A percentile compares a stretch with the other conserved stretches of the same genome.
Evolutionary conservation across 2,888 invertebrate species (phyloP).

Genomic region (Xestia rhomboidea): DNA sequence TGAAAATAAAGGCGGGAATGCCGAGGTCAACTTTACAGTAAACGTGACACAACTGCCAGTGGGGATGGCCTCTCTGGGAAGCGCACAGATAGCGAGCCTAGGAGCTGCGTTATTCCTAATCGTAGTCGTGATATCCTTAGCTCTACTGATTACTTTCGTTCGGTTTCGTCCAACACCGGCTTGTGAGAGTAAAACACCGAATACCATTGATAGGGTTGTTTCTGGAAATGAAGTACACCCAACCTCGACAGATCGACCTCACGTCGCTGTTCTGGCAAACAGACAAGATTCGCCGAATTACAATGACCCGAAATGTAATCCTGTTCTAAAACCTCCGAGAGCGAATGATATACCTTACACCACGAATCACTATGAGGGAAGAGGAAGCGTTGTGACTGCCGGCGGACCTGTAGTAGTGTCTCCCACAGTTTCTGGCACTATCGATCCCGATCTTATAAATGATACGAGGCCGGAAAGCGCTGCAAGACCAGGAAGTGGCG

Average conservation of each 20-base stretch:
- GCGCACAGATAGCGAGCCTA: slow-evolving; percentile 96
- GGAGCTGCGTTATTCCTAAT: slow-evolving; percentile 95
- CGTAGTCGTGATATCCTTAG: slow-evolving; percentile 93
- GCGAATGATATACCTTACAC: slow-evolving; percentile 93
- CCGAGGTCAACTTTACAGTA: slow-evolving; percentile 97
- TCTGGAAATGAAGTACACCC: slow-evolving; percentile 90
- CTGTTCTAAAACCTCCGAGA: slow-evolving; percentile 93
- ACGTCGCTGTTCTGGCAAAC: slow-evolving; percentile 91
- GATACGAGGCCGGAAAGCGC: slow-evolving; percentile 93
- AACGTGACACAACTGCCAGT: slow-evolving; percentile 94
- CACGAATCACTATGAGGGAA: slow-evolving; percentile 93
- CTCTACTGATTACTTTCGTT: slow-evolving; percentile 93
- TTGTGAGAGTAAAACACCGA: slow-evolving; percentile 94
- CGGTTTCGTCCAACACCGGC: slow-evolving; percentile 93
- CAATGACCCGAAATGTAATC: slow-evolving; percentile 90
- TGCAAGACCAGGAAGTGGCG: slow-evolving; percentile 93
- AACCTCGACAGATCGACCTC: slow-evolving; percentile 87
- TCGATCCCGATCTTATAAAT: slow-evolving; percentile 96
- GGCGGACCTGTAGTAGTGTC: slow-evolving; percentile 93
- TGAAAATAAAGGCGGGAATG: slow-evolving; percentile 96
- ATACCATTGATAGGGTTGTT: slow-evolving; percentile 93
- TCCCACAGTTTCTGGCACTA: slow-evolving; percentile 93
- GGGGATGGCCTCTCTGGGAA: slow-evolving; percentile 95
- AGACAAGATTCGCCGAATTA: slow-evolving; percentile 85
- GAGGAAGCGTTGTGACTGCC: slow-evolving; percentile 92